These are phyloP conservation scores for Sebastes nivosus DNA, from an alignment of 2,797 vertebrate genomes.

Conservation along the genomic window DNA sequence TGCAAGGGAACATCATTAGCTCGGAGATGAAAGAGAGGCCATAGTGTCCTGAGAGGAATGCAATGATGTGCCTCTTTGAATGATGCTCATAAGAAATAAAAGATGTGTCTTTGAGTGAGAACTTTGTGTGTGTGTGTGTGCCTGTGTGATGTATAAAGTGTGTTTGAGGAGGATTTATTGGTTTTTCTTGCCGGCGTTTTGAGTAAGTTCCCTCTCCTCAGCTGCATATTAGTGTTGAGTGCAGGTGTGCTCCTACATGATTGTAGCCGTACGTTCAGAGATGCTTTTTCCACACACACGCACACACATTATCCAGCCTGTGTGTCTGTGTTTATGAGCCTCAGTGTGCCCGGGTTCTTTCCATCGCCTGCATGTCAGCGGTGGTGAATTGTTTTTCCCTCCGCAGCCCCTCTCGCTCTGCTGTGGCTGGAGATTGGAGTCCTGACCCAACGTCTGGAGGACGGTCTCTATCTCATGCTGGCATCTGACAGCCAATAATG, in stretches of 20 bases:
- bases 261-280: background rate
- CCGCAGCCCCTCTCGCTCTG: conserved; percentile 15
- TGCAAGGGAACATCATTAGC: conserved; percentile 59
- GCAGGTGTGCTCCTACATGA: background rate
- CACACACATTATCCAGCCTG: conserved; percentile 9
- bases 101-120: conserved; percentile 17
- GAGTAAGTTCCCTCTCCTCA: background rate
- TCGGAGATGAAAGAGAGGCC: conserved; percentile 47
- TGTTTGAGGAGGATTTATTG: conserved; percentile 5
- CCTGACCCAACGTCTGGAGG: conserved; percentile 70
- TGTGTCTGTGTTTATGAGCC: conserved; percentile 33
- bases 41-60: conserved; percentile 46
- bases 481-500: conserved; percentile 79
- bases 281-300: background rate
- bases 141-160: background rate
- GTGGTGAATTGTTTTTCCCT: conserved; percentile 64
- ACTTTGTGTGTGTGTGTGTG: background rate
- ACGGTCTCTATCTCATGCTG: conserved; percentile 65
- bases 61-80: conserved; percentile 38
- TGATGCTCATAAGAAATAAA: conserved; percentile 29
- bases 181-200: background rate
- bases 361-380: conserved; percentile 43
- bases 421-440: conserved; percentile 76
- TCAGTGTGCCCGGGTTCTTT: conserved; percentile 4
- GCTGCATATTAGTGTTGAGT: background rate